Conservation (phyloP, 2,797 vertebrate genomes). For the Clarias platycephalus region DNA sequence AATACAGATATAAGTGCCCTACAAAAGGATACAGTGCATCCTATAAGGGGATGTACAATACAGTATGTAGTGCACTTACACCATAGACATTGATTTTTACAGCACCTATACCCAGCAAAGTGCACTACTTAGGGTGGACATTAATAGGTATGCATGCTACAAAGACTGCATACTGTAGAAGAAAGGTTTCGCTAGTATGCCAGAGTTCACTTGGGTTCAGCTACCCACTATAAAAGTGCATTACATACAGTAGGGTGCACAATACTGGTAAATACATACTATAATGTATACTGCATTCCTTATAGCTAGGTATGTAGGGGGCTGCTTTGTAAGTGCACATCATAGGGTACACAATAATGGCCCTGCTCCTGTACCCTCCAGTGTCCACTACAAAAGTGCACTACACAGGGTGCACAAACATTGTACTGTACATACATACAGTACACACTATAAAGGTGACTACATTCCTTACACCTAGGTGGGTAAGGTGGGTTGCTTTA, state of each 20-base stretch:
- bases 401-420: no score
- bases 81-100: neutral
- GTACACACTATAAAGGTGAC: neutral
- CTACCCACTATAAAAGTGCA: neutral
- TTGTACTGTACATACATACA: neutral
- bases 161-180: neutral
- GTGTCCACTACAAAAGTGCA: no score
- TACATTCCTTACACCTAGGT: neutral
- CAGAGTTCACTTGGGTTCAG: neutral
- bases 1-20: neutral
- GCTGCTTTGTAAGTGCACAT: neutral
- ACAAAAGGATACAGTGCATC: no score
- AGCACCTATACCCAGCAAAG: neutral
- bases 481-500: neutral
- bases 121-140: neutral
- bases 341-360: neutral
- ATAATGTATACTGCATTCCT: neutral
- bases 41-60: no score
- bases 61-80: neutral
- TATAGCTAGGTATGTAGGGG: neutral
- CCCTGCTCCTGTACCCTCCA: neutral
- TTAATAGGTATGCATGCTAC: neutral
- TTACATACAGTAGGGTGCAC: neutral
- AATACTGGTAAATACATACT: neutral
- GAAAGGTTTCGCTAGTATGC: no score